Base-by-base conservation (phyloP, 2,888 invertebrate genomes). In the Papilio demoleus region DNA sequence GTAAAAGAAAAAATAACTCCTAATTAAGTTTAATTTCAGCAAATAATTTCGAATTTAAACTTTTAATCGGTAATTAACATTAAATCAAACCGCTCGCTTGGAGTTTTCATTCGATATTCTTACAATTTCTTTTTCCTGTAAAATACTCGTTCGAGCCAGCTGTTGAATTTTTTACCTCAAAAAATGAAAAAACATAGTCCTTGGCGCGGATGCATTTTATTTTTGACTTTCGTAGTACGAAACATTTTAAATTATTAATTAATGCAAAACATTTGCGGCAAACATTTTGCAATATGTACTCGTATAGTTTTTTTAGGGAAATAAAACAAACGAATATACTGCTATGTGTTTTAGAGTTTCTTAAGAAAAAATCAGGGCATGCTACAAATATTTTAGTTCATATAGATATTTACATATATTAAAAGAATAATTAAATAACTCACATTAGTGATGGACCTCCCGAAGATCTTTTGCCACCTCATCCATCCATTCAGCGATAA, bases 161-260 rank as follows among this genome's bases (percentile, higher is more conserved):
- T 59, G 59, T 59, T 59, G 17, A 38, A 19, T 36, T 36, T n/a
- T 59, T 38, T 59, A 36, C 36, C 34, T 36, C 22, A 59, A 6
- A 22, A 34, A 59, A 22, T 22, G 22, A 12, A 22, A 47, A 47
- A 47, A 22, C 22, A 56, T 34, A 36, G 19, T 19, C 11, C 31
- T 36, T 36, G 6, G 36, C 36, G 22, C 19, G 22, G 59, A 38
- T 59, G 59, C 59, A 59, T 59, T 59, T 59, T 59, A 38, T 38
- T 59, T 59, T 59, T 38, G 22, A 38, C 17, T 59, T 59, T 14
- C 14, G 17, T 22, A 59, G 17, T 36, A 59, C 19, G 19, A 17
- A 59, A 14, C 59, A 22, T 59, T 56, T 56, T 56, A 31, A 53
- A 56, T 53, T 53, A 53, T 53, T 53, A 53, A 56, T 56, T 31